Evolutionary conservation across 2,797 vertebrate species (phyloP).

Genomic region (Rallus crepitans): DNA sequence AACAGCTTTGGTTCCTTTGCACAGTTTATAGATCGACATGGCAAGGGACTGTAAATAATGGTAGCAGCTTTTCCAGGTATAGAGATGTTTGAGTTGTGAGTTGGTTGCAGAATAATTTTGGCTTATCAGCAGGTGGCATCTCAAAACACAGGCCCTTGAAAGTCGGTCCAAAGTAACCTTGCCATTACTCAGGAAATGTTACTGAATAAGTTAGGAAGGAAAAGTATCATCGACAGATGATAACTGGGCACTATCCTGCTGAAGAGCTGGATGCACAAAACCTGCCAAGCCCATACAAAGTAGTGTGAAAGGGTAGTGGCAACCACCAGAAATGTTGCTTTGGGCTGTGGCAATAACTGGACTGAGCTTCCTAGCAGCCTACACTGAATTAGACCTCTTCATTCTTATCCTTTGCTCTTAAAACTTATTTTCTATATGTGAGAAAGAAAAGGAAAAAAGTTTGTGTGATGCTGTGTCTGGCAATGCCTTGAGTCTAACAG

Average conservation of each 20-base stretch:
- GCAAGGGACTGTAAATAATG: neutral
- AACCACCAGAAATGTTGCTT: neutral
- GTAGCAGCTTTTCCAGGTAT: neutral
- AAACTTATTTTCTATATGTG: neutral
- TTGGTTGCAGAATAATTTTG: neutral
- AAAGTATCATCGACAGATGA: neutral
- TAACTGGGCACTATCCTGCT: neutral
- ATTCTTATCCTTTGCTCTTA: neutral
- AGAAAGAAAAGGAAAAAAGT: neutral
- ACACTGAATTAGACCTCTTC: neutral
- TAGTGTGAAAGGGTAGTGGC: neutral
- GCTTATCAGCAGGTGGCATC: neutral
- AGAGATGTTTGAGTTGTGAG: neutral
- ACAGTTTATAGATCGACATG: neutral
- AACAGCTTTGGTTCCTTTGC: neutral
- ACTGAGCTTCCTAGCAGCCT: neutral
- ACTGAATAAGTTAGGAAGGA: neutral
- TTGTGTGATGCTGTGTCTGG: accelerated
- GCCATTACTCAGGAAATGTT: neutral
- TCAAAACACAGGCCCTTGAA: neutral
- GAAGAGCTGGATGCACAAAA: neutral
- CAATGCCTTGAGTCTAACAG: neutral
- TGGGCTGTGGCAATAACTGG: neutral
- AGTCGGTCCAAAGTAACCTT: neutral
- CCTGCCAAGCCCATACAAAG: neutral